Conservation (phyloP, 2,888 invertebrate genomes). For the Mythimna loreyi region DNA sequence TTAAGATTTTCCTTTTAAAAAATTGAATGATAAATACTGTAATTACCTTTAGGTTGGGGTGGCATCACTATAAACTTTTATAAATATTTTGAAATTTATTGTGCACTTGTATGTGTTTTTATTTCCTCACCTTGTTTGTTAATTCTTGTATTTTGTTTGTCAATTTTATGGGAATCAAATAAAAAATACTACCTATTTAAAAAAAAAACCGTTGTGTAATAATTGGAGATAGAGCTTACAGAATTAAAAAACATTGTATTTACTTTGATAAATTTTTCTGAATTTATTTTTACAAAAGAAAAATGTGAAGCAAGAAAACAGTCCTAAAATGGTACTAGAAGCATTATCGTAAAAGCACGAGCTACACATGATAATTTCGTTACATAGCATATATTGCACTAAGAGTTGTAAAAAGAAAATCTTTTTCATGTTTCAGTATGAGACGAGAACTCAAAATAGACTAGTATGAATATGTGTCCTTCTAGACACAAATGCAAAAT, state of each 20-base stretch:
- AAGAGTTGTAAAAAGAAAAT: conserved; percentile 38
- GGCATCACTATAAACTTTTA: conserved; percentile 10
- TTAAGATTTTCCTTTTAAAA: not conserved
- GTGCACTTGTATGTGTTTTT: not conserved
- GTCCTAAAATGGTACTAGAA: conserved; percentile 4
- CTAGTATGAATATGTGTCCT: not conserved
- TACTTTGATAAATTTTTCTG: not conserved
- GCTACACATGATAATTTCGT: conserved; percentile 8
- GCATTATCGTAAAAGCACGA: conserved; percentile 31
- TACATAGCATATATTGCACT: conserved; percentile 2
- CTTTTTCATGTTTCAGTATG: conserved; percentile 27
- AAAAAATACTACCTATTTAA: too few species aligned
- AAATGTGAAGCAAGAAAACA: conserved; percentile 1
- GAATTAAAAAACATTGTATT: too few species aligned
- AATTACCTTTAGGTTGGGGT: not conserved
- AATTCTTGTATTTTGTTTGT: not conserved
- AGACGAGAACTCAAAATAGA: not conserved
- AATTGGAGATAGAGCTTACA: not conserved
- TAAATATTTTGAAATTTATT: not conserved
- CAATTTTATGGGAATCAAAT: too few species aligned
- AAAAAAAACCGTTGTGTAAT: not conserved
- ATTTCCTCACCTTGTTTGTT: not conserved
- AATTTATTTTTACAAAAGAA: not conserved
- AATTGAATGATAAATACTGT: not conserved
- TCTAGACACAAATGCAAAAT: not conserved